Conservation (phyloP, 2,888 invertebrate species). For the Dolichomitus sp. region DNA sequence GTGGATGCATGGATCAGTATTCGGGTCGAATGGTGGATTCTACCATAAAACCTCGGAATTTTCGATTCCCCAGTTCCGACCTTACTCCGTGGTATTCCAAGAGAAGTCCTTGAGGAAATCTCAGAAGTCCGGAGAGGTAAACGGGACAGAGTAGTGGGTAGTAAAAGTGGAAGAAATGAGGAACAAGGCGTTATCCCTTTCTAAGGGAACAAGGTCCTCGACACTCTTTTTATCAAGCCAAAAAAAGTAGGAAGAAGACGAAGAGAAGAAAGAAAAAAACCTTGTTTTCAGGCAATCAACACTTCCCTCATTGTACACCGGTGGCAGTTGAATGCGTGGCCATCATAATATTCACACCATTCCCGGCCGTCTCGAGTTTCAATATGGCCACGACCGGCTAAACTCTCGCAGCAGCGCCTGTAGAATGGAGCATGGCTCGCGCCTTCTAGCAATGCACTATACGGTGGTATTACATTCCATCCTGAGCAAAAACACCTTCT, state of each 20-base stretch:
- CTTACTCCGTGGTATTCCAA: background rate
- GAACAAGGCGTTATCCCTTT: slow-evolving; percentile 45
- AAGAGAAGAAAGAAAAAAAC: slow-evolving; percentile 70
- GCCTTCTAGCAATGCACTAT: slow-evolving; percentile 62
- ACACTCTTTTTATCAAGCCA: slow-evolving; percentile 70
- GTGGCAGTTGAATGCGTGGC: slow-evolving; percentile 84
- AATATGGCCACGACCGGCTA: slow-evolving; percentile 74
- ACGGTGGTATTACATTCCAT: slow-evolving; percentile 12
- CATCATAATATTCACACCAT: slow-evolving; percentile 86
- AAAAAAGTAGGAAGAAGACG: slow-evolving; percentile 62
- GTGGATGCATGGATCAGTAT: background rate
- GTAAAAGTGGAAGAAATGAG: slow-evolving; percentile 37
- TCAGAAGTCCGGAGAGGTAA: slow-evolving; percentile 18
- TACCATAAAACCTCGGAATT: background rate
- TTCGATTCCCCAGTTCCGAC: slow-evolving; percentile 16
- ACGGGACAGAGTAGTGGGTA: slow-evolving; percentile 18
- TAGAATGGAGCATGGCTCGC: slow-evolving; percentile 55
- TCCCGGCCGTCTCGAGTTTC: slow-evolving; percentile 80
- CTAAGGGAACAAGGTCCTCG: slow-evolving; percentile 59
- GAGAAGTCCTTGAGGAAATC: slow-evolving; percentile 30
- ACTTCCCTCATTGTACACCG: slow-evolving; percentile 81
- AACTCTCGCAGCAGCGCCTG: slow-evolving; percentile 8
- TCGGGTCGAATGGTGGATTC: background rate
- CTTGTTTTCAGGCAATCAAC: slow-evolving; percentile 85
- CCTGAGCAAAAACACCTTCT: background rate